Percentiles rank a stretch among this genome's conserved stretches.
These are phyloP conservation scores for Zaprionus inermis DNA, from an alignment of 1,140 invertebrate genomes.

Conservation along the genomic window DNA sequence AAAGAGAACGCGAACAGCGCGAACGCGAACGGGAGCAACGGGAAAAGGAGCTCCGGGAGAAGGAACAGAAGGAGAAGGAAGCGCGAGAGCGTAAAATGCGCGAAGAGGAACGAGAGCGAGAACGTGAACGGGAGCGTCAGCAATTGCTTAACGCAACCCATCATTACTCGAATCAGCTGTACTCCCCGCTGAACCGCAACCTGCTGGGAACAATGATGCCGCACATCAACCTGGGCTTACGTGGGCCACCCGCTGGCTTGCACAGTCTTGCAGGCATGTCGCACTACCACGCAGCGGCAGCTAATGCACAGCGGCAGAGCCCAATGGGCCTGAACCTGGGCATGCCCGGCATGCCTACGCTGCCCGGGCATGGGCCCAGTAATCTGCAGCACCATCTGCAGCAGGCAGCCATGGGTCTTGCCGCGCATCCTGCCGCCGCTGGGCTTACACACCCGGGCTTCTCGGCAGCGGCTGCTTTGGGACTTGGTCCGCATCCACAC, in stretches of 20 bases:
- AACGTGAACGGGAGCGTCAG: constrained; percentile 75
- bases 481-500: constrained; percentile 73
- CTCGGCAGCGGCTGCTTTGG: constrained; percentile 69
- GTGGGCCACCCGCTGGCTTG: constrained; percentile 65
- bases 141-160: constrained; percentile 75
- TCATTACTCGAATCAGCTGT: constrained; percentile 80
- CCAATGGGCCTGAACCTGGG: constrained; percentile 79
- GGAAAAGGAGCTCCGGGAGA: constrained; percentile 73
- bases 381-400: constrained; percentile 79
- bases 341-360: constrained; percentile 63
- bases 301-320: constrained; percentile 76
- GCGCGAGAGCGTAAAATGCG: constrained; percentile 70
- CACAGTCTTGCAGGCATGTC: constrained; percentile 75
- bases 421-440: constrained; percentile 61
- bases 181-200: constrained; percentile 75
- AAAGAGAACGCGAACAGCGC: constrained; percentile 79
- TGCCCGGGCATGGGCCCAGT: constrained; percentile 68
- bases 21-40: constrained; percentile 82
- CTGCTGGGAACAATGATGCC: constrained; percentile 79
- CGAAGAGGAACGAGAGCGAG: constrained; percentile 67
- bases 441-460: constrained; percentile 75
- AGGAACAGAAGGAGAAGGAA: constrained; percentile 76
- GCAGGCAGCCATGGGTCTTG: constrained; percentile 71
- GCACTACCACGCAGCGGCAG: constrained; percentile 76
- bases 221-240: constrained; percentile 70